Base-by-base conservation (phyloP, 2,113 vertebrate species). In the Hyperopisus bebe region DNA sequence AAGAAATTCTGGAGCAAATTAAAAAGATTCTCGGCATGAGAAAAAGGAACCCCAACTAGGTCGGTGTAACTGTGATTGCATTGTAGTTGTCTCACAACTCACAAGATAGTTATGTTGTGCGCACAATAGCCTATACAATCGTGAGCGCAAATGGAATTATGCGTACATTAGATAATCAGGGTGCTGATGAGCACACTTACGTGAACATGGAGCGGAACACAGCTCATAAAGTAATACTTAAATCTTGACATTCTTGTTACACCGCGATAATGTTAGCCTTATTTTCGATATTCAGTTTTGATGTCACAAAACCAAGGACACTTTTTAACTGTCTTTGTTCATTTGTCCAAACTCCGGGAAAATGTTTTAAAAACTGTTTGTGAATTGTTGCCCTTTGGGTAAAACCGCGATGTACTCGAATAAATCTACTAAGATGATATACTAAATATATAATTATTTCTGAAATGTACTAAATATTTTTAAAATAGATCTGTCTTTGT, bases 1-100 rank as follows among this genome's bases (percentile, higher is more conserved):
- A 91, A 19, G 90, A 91, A 86, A 91, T 91, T 55, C 13, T 86
- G 85, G 80, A 89, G 46, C 84, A 77, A 83, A 87, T 91, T 51
- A 91, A 89, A 86, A 91, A 89, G 62, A 24, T 39, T 24, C 1
- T 89, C 10, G 58, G 66, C 10, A 62, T 50, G 39, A 91, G 62
- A 21, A 90, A 62, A 88, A 90, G 39, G 19, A 86, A 27, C 74
- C 5, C 35, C 74, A 80, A 42, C 31, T 80, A 80, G 74, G 15
- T 35, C 5, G 5, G 74, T 80, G 17, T 70, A 31, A 70, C n/a
- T 70, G 62, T 70, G 62, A 31, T 27, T 70, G 21, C 3, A 1
- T 62, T 24, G 17, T 31, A 5, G 27, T 13, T 13, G 62, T 70
- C n/a, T 70, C 62, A 27, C n/a, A 11, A 5, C 62, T 70, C 10